Percentiles rank a stretch among this genome's conserved stretches.
Conservation (phyloP, 1,140 invertebrate species). For the Teleogryllus occipitalis region DNA sequence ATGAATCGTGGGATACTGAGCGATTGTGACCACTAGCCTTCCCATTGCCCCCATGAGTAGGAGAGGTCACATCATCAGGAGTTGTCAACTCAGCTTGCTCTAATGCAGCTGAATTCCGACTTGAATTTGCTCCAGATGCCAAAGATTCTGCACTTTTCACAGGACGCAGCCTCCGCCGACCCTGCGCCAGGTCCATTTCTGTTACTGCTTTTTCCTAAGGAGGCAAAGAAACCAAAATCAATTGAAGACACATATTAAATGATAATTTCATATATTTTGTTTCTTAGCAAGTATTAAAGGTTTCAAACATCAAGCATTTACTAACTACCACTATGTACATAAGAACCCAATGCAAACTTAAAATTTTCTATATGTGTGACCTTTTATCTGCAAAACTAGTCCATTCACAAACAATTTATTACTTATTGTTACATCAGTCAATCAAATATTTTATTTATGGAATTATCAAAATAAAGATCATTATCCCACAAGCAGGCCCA, state of each 20-base stretch:
- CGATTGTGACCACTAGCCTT: conserved; percentile 34
- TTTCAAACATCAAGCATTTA: not conserved
- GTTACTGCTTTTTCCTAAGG: conserved; percentile 36
- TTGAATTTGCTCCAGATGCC: conserved; percentile 35
- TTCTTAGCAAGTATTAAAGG: not conserved
- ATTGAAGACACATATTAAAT: not conserved
- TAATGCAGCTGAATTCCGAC: conserved; percentile 29
- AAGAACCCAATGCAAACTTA: not conserved
- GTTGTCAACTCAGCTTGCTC: conserved; percentile 13
- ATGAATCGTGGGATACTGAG: conserved; percentile 86
- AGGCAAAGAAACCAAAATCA: conserved; percentile 6
- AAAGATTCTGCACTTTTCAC: conserved; percentile 64
- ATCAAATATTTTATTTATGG: too few relatives aligned
- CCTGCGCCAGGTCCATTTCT: conserved; percentile 35
- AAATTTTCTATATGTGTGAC: too few relatives aligned
- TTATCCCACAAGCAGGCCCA: too few relatives aligned
- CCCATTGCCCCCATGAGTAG: not conserved
- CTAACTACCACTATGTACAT: not conserved
- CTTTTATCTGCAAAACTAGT: too few relatives aligned
- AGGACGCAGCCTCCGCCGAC: conserved; percentile 47
- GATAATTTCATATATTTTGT: too few relatives aligned
- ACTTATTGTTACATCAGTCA: too few relatives aligned
- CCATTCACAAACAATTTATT: too few relatives aligned
- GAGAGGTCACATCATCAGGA: not conserved
- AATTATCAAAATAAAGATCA: too few relatives aligned